phyloP scores from a whole-genome alignment of 2,113 vertebrate genomes.

The Perognathus longimembris region DNA sequence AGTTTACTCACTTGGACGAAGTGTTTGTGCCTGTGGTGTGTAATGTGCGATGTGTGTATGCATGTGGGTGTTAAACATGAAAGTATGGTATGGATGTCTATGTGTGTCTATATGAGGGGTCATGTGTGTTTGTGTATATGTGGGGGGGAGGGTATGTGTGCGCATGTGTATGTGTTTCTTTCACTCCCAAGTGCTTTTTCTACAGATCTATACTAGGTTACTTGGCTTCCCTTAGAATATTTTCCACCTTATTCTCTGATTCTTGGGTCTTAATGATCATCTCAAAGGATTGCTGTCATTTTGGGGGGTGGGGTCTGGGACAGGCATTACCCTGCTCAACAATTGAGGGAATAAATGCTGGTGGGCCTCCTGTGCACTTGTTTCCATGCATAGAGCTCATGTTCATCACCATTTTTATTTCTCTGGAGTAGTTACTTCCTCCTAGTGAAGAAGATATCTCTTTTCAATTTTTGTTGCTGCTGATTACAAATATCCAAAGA shows the following conservation, averaged over 20 bases:
- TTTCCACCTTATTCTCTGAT: not conserved
- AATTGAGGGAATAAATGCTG: not conserved
- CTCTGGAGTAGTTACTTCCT: not conserved
- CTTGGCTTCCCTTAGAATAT: not conserved
- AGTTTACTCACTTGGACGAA: not conserved
- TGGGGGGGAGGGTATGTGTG: not conserved
- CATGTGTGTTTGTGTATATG: not conserved
- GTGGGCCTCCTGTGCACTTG: not conserved
- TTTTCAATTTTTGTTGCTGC: not conserved
- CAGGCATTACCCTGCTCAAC: not conserved
- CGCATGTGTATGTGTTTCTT: not conserved
- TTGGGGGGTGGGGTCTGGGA: too few species aligned
- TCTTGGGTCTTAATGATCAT: not conserved
- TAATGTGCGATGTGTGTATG: not conserved
- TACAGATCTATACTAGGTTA: not conserved
- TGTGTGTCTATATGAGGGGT: not conserved
- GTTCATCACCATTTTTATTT: not conserved
- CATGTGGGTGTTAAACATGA: not conserved
- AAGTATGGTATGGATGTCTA: too few species aligned
- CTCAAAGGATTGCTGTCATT: not conserved
- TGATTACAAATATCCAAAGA: not conserved
- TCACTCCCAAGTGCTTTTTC: not conserved
- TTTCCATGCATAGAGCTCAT: not conserved
- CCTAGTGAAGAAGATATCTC: not conserved
- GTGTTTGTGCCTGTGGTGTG: not conserved